phyloP scores from a whole-genome alignment of 2,888 invertebrate species.

The Globia sparganii region DNA sequence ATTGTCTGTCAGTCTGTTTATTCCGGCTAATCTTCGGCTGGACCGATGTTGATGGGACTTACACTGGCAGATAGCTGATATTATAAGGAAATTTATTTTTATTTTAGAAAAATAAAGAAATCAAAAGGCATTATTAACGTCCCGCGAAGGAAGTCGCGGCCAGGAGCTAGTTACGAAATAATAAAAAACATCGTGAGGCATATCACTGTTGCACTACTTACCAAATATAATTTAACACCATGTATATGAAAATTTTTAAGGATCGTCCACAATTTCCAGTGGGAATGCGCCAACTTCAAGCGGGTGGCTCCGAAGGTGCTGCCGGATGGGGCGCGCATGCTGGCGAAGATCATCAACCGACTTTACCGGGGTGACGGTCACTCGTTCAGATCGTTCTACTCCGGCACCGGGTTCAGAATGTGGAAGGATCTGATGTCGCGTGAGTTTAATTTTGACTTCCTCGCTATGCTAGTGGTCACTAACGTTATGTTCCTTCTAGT shows the following conservation, averaged over 20 bases:
- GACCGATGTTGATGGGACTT: too few species aligned
- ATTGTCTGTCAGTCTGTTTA: too few species aligned
- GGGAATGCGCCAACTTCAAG: slow-evolving; percentile 95
- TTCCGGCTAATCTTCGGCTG: too few species aligned
- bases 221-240: background rate
- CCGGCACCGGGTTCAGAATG: slow-evolving; percentile 92
- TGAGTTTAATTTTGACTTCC: slow-evolving; percentile 86
- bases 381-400: slow-evolving; percentile 92
- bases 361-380: slow-evolving; percentile 92
- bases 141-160: too few species aligned
- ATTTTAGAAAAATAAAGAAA: too few species aligned
- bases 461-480: background rate
- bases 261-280: slow-evolving; percentile 74
- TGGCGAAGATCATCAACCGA: slow-evolving; percentile 94
- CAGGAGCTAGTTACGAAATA: too few species aligned
- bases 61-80: too few species aligned
- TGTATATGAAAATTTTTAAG: background rate
- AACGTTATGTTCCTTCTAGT: background rate
- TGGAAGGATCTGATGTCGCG: slow-evolving; percentile 98
- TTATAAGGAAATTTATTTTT: too few species aligned
- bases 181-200: background rate
- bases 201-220: background rate
- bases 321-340: slow-evolving; percentile 95
- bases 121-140: too few species aligned
- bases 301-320: slow-evolving; percentile 93